phyloP scores from a whole-genome alignment of 2,113 vertebrate species.

The Ploceus nigricollis region DNA sequence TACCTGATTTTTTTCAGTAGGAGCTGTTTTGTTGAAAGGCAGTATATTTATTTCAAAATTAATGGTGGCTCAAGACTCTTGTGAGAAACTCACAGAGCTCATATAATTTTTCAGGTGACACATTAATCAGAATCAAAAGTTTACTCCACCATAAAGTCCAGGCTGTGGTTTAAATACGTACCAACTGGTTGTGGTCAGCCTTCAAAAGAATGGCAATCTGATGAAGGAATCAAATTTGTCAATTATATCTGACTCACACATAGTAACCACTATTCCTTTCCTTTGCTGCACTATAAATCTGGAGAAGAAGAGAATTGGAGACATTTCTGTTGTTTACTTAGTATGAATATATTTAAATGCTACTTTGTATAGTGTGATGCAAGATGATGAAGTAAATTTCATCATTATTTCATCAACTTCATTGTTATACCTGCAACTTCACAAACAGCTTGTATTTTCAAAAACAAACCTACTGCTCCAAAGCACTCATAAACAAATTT shows the following conservation, averaged over 20 bases:
- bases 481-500: not conserved
- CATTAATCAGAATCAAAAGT: not conserved
- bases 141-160: not conserved
- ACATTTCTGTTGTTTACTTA: not conserved
- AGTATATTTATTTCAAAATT: not conserved
- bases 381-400: not conserved
- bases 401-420: not conserved
- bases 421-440: not conserved
- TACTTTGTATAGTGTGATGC: not conserved
- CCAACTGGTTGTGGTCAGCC: not conserved
- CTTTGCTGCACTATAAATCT: not conserved
- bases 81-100: not conserved
- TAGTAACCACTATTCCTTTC: not conserved
- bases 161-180: not conserved
- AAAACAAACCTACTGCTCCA: not conserved
- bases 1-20: not conserved
- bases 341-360: not conserved
- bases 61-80: not conserved
- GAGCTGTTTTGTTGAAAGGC: not conserved
- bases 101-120: not conserved
- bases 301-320: not conserved
- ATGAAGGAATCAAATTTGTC: not conserved
- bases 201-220: not conserved
- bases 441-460: not conserved
- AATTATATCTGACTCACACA: not conserved